Conservation (phyloP, 1,140 invertebrate species). For the Caenorhabditis remanei region DNA sequence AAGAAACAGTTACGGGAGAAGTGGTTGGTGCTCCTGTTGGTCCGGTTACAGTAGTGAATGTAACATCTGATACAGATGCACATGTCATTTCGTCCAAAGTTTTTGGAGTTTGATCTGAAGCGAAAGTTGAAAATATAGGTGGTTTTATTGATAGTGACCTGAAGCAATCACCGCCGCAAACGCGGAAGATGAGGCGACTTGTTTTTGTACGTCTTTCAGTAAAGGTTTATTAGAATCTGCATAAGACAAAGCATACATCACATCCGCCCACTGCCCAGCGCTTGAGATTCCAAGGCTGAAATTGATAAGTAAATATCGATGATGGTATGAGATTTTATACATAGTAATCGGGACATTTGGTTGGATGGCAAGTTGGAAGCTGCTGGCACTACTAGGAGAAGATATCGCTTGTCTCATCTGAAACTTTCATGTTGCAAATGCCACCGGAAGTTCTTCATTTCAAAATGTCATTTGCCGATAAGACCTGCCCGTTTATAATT, state of each 20-base stretch:
- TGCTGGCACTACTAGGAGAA: background rate
- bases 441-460: no score
- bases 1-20: background rate
- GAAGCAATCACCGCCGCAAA: background rate
- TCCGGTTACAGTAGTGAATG: background rate
- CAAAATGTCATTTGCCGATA: no score
- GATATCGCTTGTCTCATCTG: constrained; percentile 15
- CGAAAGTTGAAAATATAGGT: background rate
- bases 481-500: no score
- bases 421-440: background rate
- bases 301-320: background rate
- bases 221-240: background rate
- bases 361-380: background rate
- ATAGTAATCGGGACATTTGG: constrained; percentile 20
- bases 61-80: background rate
- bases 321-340: background rate
- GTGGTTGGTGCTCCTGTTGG: background rate
- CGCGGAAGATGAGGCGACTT: background rate
- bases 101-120: background rate
- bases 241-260: constrained; percentile 28
- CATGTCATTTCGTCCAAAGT: background rate
- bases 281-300: constrained; percentile 15
- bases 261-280: constrained; percentile 34
- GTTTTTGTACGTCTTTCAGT: background rate
- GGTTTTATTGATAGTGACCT: background rate